These are phyloP conservation scores for Danaus plexippus DNA, from an alignment of 1,140 invertebrate species.

Conservation along the genomic window DNA sequence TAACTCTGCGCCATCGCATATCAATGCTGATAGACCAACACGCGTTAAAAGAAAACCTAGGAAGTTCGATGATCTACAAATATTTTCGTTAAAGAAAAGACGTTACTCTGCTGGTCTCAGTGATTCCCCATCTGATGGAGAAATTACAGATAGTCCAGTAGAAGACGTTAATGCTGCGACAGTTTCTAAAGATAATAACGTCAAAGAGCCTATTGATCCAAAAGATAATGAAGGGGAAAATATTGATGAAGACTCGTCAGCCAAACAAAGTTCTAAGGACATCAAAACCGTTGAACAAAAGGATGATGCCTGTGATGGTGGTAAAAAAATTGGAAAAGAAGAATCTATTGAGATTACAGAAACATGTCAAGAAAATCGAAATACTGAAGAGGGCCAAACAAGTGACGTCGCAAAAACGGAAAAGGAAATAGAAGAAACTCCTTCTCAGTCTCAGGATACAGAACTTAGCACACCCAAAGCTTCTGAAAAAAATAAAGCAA, in stretches of 20 bases:
- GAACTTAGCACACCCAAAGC: constrained; percentile 5
- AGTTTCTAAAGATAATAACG: constrained; percentile 4
- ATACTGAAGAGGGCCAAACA: too few relatives aligned
- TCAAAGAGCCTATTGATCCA: neutral
- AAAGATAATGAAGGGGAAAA: constrained; percentile 11
- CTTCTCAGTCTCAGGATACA: neutral
- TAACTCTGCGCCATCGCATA: constrained; percentile 46
- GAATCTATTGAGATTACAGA: too few relatives aligned
- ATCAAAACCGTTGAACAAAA: neutral
- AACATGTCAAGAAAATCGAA: too few relatives aligned
- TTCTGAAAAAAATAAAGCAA: constrained; percentile 10
- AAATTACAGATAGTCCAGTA: constrained; percentile 6
- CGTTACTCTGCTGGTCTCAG: constrained; percentile 27
- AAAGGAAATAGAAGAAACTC: too few relatives aligned
- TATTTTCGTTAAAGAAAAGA: constrained; percentile 39
- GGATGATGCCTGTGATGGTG: too few relatives aligned
- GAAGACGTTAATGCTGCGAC: neutral
- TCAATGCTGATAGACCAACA: constrained; percentile 46
- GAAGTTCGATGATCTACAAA: constrained; percentile 54
- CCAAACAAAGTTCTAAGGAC: constrained; percentile 5
- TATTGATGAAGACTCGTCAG: neutral
- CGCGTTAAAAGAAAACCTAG: constrained; percentile 63
- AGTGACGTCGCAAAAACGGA: too few relatives aligned
- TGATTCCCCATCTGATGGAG: constrained; percentile 19
- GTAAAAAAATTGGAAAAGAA: too few relatives aligned